Percentiles rank a stretch among this genome's conserved stretches.
These are phyloP conservation scores for Castor canadensis DNA, from an alignment of 2,113 vertebrate species.

Conservation along the genomic window DNA sequence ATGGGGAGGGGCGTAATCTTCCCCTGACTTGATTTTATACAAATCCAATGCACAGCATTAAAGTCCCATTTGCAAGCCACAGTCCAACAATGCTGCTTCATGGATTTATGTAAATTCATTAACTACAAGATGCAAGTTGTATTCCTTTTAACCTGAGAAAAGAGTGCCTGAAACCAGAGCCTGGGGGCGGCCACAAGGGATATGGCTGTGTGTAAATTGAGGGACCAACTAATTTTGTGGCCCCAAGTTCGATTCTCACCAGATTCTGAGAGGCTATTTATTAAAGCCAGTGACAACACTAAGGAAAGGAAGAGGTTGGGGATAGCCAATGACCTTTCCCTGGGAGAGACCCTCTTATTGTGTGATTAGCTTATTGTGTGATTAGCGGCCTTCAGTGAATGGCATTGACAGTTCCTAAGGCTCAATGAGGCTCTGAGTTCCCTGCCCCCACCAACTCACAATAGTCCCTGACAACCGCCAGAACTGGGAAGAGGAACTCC, in stretches of 20 bases:
- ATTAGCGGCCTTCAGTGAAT: background rate
- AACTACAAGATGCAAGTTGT: conserved; percentile 34
- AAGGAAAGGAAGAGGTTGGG: background rate
- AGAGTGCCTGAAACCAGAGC: conserved; percentile 38
- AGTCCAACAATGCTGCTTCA: background rate
- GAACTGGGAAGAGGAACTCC: background rate
- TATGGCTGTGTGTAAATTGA: background rate
- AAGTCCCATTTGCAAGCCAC: background rate
- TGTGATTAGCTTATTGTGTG: background rate
- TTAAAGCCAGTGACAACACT: conserved; percentile 15
- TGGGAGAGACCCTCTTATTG: background rate
- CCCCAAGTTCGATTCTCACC: conserved; percentile 62
- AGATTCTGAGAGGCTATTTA: conserved; percentile 37
- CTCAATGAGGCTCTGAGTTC: background rate
- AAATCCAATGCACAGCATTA: background rate
- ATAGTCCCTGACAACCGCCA: background rate
- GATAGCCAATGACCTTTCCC: background rate
- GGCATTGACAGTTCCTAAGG: background rate
- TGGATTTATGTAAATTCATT: conserved; percentile 61
- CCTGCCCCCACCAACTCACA: background rate
- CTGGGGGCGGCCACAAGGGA: background rate
- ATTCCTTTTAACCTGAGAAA: conserved; percentile 41
- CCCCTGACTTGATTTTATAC: conserved; percentile 48
- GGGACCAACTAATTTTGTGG: conserved; percentile 49
- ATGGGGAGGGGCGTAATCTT: background rate